These are phyloP conservation scores for Opisthocomus hoazin DNA, from an alignment of 2,113 vertebrate genomes.

Conservation along the genomic window DNA sequence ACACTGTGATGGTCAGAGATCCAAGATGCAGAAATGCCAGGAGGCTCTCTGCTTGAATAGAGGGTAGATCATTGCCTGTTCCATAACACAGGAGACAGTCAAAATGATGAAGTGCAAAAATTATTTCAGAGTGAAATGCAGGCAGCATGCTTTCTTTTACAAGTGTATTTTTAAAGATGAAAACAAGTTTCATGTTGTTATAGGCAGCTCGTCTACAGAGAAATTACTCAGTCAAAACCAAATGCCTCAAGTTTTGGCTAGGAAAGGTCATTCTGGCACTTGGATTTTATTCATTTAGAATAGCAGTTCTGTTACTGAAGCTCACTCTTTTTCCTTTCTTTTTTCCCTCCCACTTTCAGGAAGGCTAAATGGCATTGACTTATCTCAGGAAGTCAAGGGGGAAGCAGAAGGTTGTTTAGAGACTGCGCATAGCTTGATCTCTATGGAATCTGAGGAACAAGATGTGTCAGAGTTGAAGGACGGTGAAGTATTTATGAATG, in stretches of 20 bases:
- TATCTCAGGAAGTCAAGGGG: not conserved
- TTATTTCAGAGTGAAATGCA: not conserved
- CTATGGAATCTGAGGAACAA: not conserved
- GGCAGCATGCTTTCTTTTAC: not conserved
- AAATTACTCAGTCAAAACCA: not conserved
- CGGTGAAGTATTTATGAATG: slow-evolving; percentile 69
- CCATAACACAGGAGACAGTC: not conserved
- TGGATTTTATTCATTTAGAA: not conserved
- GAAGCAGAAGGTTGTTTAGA: not conserved
- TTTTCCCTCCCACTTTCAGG: not conserved
- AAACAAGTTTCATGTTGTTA: not conserved
- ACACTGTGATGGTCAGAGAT: not conserved
- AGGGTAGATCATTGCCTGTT: not conserved
- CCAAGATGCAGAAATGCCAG: not conserved
- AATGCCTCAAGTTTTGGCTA: not conserved
- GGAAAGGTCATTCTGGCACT: not conserved
- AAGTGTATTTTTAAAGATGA: not conserved
- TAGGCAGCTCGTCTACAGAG: not conserved
- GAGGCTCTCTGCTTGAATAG: not conserved
- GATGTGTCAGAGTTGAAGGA: not conserved
- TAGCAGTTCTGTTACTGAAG: not conserved
- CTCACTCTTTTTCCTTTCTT: not conserved
- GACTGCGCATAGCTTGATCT: not conserved
- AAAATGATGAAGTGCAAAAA: not conserved
- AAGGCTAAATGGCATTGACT: slow-evolving; percentile 9